These are phyloP conservation scores for Channa striata DNA, from an alignment of 2,797 vertebrate species.

Conservation along the genomic window DNA sequence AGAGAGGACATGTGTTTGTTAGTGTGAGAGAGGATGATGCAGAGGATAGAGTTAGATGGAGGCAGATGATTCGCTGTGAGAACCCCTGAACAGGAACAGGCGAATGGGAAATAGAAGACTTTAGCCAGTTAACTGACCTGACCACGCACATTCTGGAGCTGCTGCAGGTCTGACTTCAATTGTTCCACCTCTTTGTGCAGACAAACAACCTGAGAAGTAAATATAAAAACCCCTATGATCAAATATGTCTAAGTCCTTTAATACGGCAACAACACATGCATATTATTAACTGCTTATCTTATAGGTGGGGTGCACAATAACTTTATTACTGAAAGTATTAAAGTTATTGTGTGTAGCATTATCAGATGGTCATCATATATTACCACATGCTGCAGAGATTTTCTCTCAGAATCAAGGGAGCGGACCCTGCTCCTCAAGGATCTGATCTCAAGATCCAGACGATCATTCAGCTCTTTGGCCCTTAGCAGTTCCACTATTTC, in stretches of 20 bases:
- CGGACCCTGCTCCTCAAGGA: constrained; percentile 81
- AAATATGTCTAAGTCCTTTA: no score
- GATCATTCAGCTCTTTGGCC: constrained; percentile 84
- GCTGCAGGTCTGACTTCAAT: constrained; percentile 8
- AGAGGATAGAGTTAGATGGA: no score
- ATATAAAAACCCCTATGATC: neutral
- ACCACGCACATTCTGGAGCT: neutral
- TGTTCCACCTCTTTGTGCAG: constrained; percentile 24
- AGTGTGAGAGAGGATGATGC: no score
- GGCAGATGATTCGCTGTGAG: no score
- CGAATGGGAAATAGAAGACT: no score
- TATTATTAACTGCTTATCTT: no score
- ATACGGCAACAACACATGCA: no score
- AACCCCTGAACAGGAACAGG: no score
- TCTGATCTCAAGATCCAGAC: constrained; percentile 86
- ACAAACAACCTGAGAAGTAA: constrained; percentile 26
- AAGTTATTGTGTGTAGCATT: neutral
- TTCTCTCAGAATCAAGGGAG: constrained; percentile 83
- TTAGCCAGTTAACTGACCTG: constrained; percentile 6
- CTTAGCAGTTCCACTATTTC: constrained; percentile 78
- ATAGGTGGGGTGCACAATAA: no score
- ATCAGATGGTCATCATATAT: constrained; percentile 13
- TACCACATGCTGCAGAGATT: constrained; percentile 80
- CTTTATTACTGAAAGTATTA: no score
- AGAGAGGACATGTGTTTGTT: no score